phyloP scores from a whole-genome alignment of 1,140 invertebrate genomes.

The Drosophila asahinai region DNA sequence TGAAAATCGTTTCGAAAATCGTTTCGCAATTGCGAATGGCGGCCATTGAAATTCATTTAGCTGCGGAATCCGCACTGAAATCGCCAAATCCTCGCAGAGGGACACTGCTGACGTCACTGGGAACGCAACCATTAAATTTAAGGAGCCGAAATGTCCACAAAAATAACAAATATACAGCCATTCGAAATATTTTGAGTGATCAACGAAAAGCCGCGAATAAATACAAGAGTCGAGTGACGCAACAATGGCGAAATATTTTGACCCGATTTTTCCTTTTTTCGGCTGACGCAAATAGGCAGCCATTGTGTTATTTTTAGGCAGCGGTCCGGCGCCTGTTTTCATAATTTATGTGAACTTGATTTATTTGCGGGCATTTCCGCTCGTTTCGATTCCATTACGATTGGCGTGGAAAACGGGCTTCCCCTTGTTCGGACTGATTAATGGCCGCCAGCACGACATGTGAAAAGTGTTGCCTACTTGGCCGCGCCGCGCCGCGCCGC shows the following conservation, averaged over 20 bases:
- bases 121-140: conserved; percentile 10
- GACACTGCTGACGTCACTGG: conserved; percentile 32
- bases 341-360: conserved; percentile 69
- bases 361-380: conserved; percentile 67
- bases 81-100: conserved; percentile 20
- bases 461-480: conserved; percentile 76
- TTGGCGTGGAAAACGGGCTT: conserved; percentile 56
- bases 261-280: not conserved
- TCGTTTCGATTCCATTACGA: conserved; percentile 74
- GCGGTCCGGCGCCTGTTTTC: conserved; percentile 34
- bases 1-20: conserved; percentile 39
- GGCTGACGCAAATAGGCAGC: conserved; percentile 53
- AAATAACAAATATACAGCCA: conserved; percentile 30
- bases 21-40: conserved; percentile 22
- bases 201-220: conserved; percentile 30
- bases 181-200: conserved; percentile 50
- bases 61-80: conserved; percentile 13
- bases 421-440: conserved; percentile 51
- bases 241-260: not conserved
- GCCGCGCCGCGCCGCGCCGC: conserved; percentile 29
- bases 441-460: conserved; percentile 66
- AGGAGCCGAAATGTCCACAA: conserved; percentile 5
- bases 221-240: conserved; percentile 25
- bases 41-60: conserved; percentile 44
- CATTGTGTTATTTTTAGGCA: conserved; percentile 49